phyloP scores from a whole-genome alignment of 2,113 vertebrate species.

The Osmerus mordax region DNA sequence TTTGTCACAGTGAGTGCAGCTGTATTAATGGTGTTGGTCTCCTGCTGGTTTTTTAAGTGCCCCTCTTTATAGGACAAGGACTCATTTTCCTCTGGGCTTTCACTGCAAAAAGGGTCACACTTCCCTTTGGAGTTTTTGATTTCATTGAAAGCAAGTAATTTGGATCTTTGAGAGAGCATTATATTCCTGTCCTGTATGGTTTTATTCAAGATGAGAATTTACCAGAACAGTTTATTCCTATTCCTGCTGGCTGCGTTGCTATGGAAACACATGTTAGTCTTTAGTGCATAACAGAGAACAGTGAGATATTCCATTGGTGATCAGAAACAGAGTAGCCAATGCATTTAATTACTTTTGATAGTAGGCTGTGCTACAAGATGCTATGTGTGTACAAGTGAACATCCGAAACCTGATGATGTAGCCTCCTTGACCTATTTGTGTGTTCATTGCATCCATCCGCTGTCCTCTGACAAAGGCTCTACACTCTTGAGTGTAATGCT shows the following conservation, averaged over 20 bases:
- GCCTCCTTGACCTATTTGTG: not conserved
- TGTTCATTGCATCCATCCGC: slow-evolving; percentile 24
- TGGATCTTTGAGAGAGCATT: slow-evolving; percentile 19
- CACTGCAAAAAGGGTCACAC: slow-evolving; percentile 63
- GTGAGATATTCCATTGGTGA: slow-evolving; percentile 26
- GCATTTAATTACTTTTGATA: not conserved
- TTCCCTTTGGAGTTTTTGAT: slow-evolving; percentile 49
- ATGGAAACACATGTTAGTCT: slow-evolving; percentile 43
- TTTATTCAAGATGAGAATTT: slow-evolving; percentile 29
- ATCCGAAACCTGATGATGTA: no score
- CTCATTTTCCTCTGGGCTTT: slow-evolving; percentile 74
- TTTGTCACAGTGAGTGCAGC: slow-evolving; percentile 38
- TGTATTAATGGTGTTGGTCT: slow-evolving; percentile 53
- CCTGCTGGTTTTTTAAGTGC: slow-evolving; percentile 70
- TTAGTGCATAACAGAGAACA: slow-evolving; percentile 47
- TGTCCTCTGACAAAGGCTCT: slow-evolving; percentile 49
- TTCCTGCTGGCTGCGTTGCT: slow-evolving; percentile 31
- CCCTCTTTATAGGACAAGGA: slow-evolving; percentile 77
- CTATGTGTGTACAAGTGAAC: no score
- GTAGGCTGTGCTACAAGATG: not conserved
- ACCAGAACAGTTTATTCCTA: slow-evolving; percentile 26
- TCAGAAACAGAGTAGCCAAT: not conserved
- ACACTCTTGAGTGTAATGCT: slow-evolving; percentile 44
- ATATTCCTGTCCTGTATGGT: slow-evolving; percentile 29
- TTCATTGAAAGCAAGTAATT: slow-evolving; percentile 49